These are phyloP conservation scores for Rotaria magnacalcarata DNA, from an alignment of 2,888 invertebrate species.

Conservation along the genomic window DNA sequence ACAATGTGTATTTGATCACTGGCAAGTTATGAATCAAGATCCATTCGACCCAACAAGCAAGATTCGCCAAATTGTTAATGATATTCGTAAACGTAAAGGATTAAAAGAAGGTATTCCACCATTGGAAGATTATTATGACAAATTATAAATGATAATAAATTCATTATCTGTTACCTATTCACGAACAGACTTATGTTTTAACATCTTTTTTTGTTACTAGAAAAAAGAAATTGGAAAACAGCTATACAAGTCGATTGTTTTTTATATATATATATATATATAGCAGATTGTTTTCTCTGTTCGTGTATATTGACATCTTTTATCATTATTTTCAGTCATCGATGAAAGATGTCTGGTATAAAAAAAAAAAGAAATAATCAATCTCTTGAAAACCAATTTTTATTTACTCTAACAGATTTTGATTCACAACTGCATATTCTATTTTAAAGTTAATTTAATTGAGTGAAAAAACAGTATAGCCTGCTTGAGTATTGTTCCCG, in stretches of 20 bases:
- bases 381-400: too few species aligned
- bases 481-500: too few species aligned
- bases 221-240: neutral
- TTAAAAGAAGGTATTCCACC: slow-evolving; percentile 47
- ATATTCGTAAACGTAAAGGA: slow-evolving; percentile 47
- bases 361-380: too few species aligned
- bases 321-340: too few species aligned
- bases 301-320: too few species aligned
- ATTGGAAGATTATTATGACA: slow-evolving; percentile 47
- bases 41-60: slow-evolving; percentile 46
- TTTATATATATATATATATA: neutral
- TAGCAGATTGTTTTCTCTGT: too few species aligned
- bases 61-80: slow-evolving; percentile 44
- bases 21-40: slow-evolving; percentile 48
- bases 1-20: slow-evolving; percentile 50
- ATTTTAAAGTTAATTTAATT: too few species aligned
- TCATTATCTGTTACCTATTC: neutral
- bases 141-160: slow-evolving; percentile 44
- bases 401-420: too few species aligned
- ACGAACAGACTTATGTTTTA: neutral
- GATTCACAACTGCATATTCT: too few species aligned
- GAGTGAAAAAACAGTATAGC: too few species aligned
- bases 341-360: too few species aligned
- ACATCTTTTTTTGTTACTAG: neutral
- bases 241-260: neutral